Base-by-base conservation (phyloP, 2,888 invertebrate genomes). In the Ectropis crepuscularia region DNA sequence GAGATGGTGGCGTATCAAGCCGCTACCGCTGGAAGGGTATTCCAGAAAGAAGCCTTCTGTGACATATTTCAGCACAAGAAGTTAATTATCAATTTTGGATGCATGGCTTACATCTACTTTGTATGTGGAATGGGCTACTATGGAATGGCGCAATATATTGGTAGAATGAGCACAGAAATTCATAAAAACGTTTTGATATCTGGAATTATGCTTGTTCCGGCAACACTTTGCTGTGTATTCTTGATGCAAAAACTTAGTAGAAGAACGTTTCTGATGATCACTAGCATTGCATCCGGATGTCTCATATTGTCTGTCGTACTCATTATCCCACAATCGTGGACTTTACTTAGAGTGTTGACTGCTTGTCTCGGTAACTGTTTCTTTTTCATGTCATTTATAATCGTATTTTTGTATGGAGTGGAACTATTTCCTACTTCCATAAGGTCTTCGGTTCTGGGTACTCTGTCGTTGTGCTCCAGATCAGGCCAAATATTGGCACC, bases 401-500 rank as follows among this genome's bases (percentile, higher is more conserved):
- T 96, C 38, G 95, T 95, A 5, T 98, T 97, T 81, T 94, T 98
- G 12, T 98, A 96, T 81, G 95, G 96, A 0, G 96, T 97, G 0
- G 98, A 98, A 86, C 83, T 97, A 11, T 98, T 97, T 80, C 98
- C 98, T 0, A 98, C 98, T 0, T 95, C 96, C 0, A 94, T 97
- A 0, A 93, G 98, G 38, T 97, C 97, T 79, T 95, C 96, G 54
- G 97, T 96, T 0, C 94, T 98, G 68, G 98, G 98, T 0, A 91
- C 96, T 10, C 95, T 97, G 50, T 96, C 97, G 0, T 95, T 97
- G 89, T 93, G 95, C 69, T 96, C 97, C 0, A 94, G 98, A 75
- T 76, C 97, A 37, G 98, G 98, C 0, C 97, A 97, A 5, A 96
- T 97, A 84, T 70, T 94, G 4, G 96, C 97, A 0, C 97, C 97